Conservation (phyloP, 2,888 invertebrate species). For the Eristalis intricaria region DNA sequence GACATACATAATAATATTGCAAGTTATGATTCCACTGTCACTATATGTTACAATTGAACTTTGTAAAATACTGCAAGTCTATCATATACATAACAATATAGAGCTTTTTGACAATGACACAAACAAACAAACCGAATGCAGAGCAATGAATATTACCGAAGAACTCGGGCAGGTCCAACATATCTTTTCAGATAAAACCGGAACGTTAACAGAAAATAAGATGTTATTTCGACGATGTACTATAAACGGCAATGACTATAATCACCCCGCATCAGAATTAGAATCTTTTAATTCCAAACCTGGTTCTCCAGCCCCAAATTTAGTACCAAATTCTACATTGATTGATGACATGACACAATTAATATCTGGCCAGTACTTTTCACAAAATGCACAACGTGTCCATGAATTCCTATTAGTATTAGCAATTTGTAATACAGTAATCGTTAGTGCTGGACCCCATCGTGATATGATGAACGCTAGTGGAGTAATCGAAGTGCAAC, state of each 20-base stretch:
- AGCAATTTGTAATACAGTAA: conserved; percentile 98
- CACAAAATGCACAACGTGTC: conserved; percentile 87
- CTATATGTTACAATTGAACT: conserved; percentile 98
- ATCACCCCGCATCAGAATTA: conserved; percentile 89
- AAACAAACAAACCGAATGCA: conserved; percentile 92
- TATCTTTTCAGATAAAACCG: conserved; percentile 98
- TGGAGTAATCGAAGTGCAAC: conserved; percentile 83
- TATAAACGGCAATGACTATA: conserved; percentile 94
- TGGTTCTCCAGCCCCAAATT: conserved; percentile 82
- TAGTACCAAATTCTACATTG: conserved; percentile 82
- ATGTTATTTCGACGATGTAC: conserved; percentile 97
- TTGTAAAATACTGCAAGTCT: conserved; percentile 97
- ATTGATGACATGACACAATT: conserved; percentile 82
- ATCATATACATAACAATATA: conserved; percentile 95
- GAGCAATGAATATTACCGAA: conserved; percentile 97
- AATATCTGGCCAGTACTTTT: conserved; percentile 79
- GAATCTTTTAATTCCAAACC: conserved; percentile 83
- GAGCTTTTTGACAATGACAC: conserved; percentile 92
- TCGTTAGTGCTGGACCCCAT: conserved; percentile 93
- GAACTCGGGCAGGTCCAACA: conserved; percentile 98
- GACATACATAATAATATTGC: conserved; percentile 97
- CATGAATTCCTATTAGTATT: conserved; percentile 95
- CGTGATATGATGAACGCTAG: conserved; percentile 87
- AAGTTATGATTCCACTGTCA: conserved; percentile 98
- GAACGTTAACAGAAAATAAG: conserved; percentile 98